A percentile compares a stretch with the other conserved stretches of the same genome.
phyloP scores from a whole-genome alignment of 2,797 vertebrate species.

The Eutrigla gurnardus region DNA sequence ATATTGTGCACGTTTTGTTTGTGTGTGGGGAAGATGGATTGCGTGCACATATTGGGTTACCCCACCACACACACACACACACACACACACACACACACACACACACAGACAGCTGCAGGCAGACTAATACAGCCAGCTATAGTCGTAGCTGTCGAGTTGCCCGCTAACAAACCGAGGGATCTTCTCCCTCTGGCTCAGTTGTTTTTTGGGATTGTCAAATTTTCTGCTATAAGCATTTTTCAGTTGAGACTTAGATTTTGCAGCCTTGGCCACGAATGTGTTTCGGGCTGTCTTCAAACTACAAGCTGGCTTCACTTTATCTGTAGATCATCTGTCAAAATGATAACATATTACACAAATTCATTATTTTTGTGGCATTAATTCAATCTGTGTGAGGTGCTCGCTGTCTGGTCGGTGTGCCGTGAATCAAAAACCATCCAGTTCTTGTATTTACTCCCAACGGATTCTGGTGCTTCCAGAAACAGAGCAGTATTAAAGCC shows the following conservation, averaged over 20 bases:
- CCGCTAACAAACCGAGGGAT: background rate
- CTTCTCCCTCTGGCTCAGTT: background rate
- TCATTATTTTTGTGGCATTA: background rate
- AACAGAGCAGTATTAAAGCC: background rate
- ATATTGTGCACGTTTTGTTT: conserved; percentile 39
- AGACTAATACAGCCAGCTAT: conserved; percentile 8
- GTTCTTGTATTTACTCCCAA: background rate
- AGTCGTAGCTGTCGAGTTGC: conserved; percentile 1
- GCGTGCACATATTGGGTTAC: background rate
- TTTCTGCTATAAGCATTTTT: conserved; percentile 4
- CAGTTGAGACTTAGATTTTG: background rate
- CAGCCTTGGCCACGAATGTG: background rate
- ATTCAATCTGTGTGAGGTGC: background rate
- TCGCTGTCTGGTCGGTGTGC: background rate
- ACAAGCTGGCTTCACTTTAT: background rate
- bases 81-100: conserved; percentile 19
- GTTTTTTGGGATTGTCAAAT: conserved; percentile 17
- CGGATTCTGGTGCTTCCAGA: background rate
- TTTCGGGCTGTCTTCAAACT: background rate
- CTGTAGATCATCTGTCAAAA: background rate
- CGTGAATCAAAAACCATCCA: background rate
- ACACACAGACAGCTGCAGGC: conserved; percentile 5
- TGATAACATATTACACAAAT: background rate
- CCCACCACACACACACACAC: background rate
- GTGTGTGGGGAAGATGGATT: conserved; percentile 20